phyloP scores from a whole-genome alignment of 1,140 invertebrate species.

The Rhizoglyphus robini region DNA sequence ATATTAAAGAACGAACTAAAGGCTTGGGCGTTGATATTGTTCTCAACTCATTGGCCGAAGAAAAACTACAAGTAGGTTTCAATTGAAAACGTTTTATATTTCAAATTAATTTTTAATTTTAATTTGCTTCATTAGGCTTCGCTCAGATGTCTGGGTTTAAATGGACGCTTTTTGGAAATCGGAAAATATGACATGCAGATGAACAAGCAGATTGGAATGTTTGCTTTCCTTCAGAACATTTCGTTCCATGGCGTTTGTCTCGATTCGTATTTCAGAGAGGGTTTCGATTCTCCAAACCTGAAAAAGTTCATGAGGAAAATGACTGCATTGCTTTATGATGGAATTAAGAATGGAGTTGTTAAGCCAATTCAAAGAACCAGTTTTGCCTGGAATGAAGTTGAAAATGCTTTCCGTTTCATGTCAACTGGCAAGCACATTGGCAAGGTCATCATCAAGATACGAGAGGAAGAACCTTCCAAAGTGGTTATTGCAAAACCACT shows the following conservation, averaged over 20 bases:
- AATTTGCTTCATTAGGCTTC: constrained; percentile 46
- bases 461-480: constrained; percentile 30
- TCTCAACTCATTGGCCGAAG: constrained; percentile 52
- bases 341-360: constrained; percentile 69
- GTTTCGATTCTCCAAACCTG: constrained; percentile 2
- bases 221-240: constrained; percentile 83
- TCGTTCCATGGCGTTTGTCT: constrained; percentile 89
- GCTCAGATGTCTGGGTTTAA: constrained; percentile 67
- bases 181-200: constrained; percentile 91
- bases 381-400: constrained; percentile 67
- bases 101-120: neutral
- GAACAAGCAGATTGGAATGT: constrained; percentile 75
- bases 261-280: constrained; percentile 59
- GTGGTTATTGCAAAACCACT: constrained; percentile 13
- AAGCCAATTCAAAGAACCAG: constrained; percentile 63
- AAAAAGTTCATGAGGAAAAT: neutral
- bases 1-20: constrained; percentile 58
- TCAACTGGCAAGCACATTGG: constrained; percentile 90
- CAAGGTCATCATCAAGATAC: constrained; percentile 55
- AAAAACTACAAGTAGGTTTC: constrained; percentile 50
- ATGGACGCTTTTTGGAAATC: constrained; percentile 89
- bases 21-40: constrained; percentile 53
- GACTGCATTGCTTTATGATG: constrained; percentile 38
- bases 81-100: neutral
- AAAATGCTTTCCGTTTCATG: constrained; percentile 86